These are phyloP conservation scores for Aulostomus chinensis DNA, from an alignment of 2,797 vertebrate genomes.

Conservation along the genomic window DNA sequence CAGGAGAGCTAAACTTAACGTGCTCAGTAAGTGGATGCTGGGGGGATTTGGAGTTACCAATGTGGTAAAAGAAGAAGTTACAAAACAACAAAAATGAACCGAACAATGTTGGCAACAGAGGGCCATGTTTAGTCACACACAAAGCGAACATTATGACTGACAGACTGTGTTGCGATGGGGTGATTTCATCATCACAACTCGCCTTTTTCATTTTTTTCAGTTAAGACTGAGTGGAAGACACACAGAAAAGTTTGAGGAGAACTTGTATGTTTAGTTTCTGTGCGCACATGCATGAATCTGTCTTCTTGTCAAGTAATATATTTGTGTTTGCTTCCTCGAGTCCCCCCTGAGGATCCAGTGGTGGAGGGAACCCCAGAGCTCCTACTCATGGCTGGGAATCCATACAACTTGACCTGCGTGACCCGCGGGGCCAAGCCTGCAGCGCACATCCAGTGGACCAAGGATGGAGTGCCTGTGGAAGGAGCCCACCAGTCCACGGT, in stretches of 20 bases:
- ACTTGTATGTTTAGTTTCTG: not conserved
- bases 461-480: conserved; percentile 84
- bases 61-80: too few species aligned
- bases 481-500: conserved; percentile 88
- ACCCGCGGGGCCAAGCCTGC: conserved; percentile 91
- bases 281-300: not conserved
- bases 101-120: too few species aligned
- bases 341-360: conserved; percentile 90
- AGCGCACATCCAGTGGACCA: conserved; percentile 89
- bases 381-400: conserved; percentile 87
- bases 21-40: conserved; percentile 88
- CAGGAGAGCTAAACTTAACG: conserved; percentile 89
- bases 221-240: too few species aligned
- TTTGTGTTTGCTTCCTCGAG: conserved; percentile 64
- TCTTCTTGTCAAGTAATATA: not conserved
- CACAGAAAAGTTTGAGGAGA: too few species aligned
- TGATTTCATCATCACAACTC: too few species aligned
- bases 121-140: too few species aligned
- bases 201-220: too few species aligned
- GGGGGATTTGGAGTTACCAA: too few species aligned
- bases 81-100: too few species aligned
- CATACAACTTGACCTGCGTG: conserved; percentile 90
- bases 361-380: conserved; percentile 89
- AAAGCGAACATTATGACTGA: too few species aligned
- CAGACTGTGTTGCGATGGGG: too few species aligned